Base-by-base conservation (phyloP, 2,888 invertebrate genomes). In the Yponomeuta cagnagella region DNA sequence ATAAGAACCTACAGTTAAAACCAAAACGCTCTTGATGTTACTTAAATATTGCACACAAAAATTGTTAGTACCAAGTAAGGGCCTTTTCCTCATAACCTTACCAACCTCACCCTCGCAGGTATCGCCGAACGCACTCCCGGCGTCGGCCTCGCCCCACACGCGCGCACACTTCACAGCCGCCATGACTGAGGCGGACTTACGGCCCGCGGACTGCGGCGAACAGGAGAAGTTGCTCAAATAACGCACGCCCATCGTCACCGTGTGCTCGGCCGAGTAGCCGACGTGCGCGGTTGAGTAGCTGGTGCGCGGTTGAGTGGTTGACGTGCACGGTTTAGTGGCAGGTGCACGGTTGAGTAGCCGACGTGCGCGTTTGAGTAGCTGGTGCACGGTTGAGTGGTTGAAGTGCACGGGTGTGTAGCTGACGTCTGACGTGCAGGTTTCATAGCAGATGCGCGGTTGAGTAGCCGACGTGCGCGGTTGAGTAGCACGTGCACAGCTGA, bases 201-300 rank as follows among this genome's bases (percentile, higher is more conserved):
- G 43, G 0, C 78, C 52, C 52, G 12, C 82, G 1, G 72, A 76
- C 2, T 72, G 78, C 0, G 89, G 89, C 67, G 90, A 90, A 6
- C 86, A 90, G 69, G 90, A 90, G 74, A 84, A 89, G 67, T 77
- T 90, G 0, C 75, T 90, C 2, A 86, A 89, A 77, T 85, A 79
- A 77, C 77, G 31, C 65, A 30, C 65, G 65, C 31, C 12, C 10
- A 65, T 8, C 30, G 30, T 65, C 12, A n/a, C 10, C 8, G 65
- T 65, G 5, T 65, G 30, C 65, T 31, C 65, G 52, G 15, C 52
- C 1, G 52, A 15, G 15, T 58, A 58, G 52, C 52, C 15, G 15
- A 58, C 12, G 15, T 4, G 12, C 15, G 15, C 52, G 52, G 12
- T 52, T 15, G 10, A 52, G 15, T 6, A 15, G 52, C 6, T 10